Base-by-base conservation (phyloP, 2,888 invertebrate genomes). In the Ernsta delagoae region DNA sequence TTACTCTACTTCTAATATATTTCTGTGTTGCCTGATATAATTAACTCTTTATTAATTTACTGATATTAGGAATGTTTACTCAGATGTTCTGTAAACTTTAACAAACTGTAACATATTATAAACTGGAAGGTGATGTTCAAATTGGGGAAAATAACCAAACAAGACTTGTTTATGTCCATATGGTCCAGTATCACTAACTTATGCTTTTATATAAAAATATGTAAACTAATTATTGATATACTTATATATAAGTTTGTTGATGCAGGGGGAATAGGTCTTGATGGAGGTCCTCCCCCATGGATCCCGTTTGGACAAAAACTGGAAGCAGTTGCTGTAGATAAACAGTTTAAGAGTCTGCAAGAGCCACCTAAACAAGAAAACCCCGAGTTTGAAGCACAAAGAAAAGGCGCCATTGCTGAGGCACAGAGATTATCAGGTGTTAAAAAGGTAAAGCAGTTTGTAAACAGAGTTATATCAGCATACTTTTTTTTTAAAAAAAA, bases 231-330 rank as follows among this genome's bases (percentile, higher is more conserved):
- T 36, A 36, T 36, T 36, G 7, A 43, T 43, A 43, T 43, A 43
- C 43, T 43, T 43, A 43, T 11, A 43, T 43, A n/a, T 6, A 5
- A 12, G 0, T 12, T 7, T 71, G 56, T 61, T 74, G 73, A 74
- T 84, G 86, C 83, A 90, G 94, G 94, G 63, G 94, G 95, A 45
- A 92, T 94, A 66, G 94, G 94, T 6, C 95, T 94, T 68, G 96
- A 96, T 76, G 97, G 97, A 72, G 97, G 97, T 0, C 98, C 98
- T 1, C 98, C 97, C 54, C 96, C 97, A 50, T 98, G 98, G 98
- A 97, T 98, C 77, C 96, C 98, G 45, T 98, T 98, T 91, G 98
- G 98, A 0, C 96, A 96, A 79, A 96, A 95, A 79, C 94, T 97
- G 66, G 92, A 96, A 76, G 94, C 94, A 64, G 86, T 94, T 5